phyloP scores from a whole-genome alignment of 2,888 invertebrate genomes.

The Ethmia dodecea region DNA sequence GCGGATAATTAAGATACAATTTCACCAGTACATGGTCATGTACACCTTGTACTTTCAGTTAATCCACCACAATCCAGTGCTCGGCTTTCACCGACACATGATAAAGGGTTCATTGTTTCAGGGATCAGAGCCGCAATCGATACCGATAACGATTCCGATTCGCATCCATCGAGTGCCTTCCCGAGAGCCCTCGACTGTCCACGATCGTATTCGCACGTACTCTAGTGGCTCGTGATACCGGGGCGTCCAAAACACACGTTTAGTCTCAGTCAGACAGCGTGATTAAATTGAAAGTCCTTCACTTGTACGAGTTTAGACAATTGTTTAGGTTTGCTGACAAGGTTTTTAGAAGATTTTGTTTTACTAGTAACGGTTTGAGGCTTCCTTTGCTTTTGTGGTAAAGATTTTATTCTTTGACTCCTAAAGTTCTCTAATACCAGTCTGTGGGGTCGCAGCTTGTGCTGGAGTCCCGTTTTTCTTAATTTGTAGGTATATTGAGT shows the following conservation, averaged over 20 bases:
- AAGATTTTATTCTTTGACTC: too few relatives aligned
- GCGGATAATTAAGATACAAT: too few relatives aligned
- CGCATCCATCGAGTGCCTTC: conserved; percentile 50
- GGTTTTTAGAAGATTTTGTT: too few relatives aligned
- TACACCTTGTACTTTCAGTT: too few relatives aligned
- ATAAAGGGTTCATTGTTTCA: conserved; percentile 42
- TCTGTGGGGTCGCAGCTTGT: too few relatives aligned
- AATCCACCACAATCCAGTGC: conserved; percentile 8
- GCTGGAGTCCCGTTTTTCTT: too few relatives aligned
- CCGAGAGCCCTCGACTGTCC: conserved; percentile 41
- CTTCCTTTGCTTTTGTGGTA: too few relatives aligned
- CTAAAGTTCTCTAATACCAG: too few relatives aligned
- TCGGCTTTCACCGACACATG: conserved; percentile 23
- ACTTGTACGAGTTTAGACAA: conserved; percentile 8
- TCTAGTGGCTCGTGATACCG: conserved; percentile 35
- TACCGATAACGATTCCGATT: conserved; percentile 45
- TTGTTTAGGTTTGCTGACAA: background rate
- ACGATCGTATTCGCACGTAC: conserved; percentile 36
- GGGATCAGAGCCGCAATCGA: conserved; percentile 27
- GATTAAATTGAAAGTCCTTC: conserved; percentile 50
- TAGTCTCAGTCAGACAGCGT: conserved; percentile 35
- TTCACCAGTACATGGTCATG: too few relatives aligned
- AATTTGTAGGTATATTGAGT: too few relatives aligned
- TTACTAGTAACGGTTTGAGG: too few relatives aligned
- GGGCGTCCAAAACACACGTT: conserved; percentile 42